phyloP scores from a whole-genome alignment of 2,888 invertebrate genomes.

The Ditylenchus weischeri region DNA sequence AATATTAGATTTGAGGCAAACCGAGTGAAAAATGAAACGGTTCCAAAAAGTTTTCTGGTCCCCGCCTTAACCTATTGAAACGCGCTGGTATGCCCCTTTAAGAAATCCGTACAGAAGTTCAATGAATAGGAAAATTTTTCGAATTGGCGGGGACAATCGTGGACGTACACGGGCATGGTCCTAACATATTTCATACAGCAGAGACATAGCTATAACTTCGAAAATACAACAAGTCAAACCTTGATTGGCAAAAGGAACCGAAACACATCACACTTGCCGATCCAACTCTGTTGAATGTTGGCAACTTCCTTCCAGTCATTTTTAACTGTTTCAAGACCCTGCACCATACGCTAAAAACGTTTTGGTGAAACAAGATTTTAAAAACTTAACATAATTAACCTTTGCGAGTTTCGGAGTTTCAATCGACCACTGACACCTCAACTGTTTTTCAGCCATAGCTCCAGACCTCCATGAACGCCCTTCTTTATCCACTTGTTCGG shows the following conservation, averaged over 20 bases:
- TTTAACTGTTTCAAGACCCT: constrained; percentile 43
- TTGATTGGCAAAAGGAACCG: constrained; percentile 49
- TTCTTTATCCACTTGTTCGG: constrained; percentile 84
- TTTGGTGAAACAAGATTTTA: background rate
- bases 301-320: constrained; percentile 54
- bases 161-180: too few species aligned
- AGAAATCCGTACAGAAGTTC: too few species aligned
- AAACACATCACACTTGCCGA: constrained; percentile 59
- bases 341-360: constrained; percentile 40
- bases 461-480: constrained; percentile 81
- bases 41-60: too few species aligned
- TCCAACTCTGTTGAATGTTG: constrained; percentile 59
- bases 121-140: too few species aligned
- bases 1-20: too few species aligned
- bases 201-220: background rate
- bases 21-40: too few species aligned
- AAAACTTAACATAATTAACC: constrained; percentile 23
- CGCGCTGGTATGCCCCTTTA: too few species aligned
- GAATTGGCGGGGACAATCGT: too few species aligned
- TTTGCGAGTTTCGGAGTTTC: constrained; percentile 71
- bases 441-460: constrained; percentile 82
- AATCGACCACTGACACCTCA: constrained; percentile 90
- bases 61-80: too few species aligned
- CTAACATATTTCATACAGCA: too few species aligned
- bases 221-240: constrained; percentile 24